Base-by-base conservation (phyloP, 2,113 vertebrate genomes). In the Leptosomus discolor region DNA sequence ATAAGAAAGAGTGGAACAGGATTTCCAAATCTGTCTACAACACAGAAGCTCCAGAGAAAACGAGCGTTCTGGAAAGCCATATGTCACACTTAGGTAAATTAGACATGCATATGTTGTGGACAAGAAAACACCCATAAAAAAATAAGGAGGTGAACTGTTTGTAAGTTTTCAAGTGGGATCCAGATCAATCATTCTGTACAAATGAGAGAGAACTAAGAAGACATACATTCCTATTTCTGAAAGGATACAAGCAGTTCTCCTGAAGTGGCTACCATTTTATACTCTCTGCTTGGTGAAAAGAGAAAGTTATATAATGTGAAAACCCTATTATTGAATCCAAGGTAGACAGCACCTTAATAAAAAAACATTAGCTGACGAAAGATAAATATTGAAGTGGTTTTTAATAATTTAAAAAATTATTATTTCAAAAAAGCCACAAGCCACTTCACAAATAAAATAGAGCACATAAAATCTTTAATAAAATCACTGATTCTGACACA, bases 81-180 rank as follows among this genome's bases (percentile, higher is more conserved):
- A 89, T 85, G 85, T 96, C 93, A 96, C 45, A 89, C 69, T 96
- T 91, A 96, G 77, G 74, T 26, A 94, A 95, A 97, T 95, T 88
- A 96, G 79, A 95, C 58, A 67, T 54, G 50, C 90, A 91, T 87
- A 92, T 82, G 90, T 61, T 95, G 22, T 43, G 69, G 36, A 95
- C 65, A 96, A 81, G 76, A 92, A 95, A 93, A 84, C 26, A 87
- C 11, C 2, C 53, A 76, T 89, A 39, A 84, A 78, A 81, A 96
- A 95, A 61, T 71, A 89, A 80, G 54, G 36, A 73, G 37, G 17
- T 81, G 27, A 94, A 78, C 32, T 48, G 5, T 58, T 91, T 85
- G 5, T 36, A 85, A 79, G 56, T 79, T 53, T 91, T 67, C 3
- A 32, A 37, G 29, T 67, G 19, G 27, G 32, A 74, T 74, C 10